Conservation (phyloP, 2,888 invertebrate genomes). For the Pelosia muscerda region DNA sequence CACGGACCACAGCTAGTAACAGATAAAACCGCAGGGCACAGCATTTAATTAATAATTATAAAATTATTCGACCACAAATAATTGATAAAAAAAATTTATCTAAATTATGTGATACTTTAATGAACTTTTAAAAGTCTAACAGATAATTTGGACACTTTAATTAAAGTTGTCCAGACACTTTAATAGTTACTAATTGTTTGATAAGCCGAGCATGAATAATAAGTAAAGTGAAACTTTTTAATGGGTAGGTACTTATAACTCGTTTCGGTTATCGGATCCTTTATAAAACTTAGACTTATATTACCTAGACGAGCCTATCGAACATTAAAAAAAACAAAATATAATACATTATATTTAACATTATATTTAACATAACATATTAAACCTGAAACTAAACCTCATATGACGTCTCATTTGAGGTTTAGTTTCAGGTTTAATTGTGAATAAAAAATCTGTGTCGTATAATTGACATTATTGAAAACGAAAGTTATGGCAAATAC, state of each 20-base stretch:
- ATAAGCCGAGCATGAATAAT: background rate
- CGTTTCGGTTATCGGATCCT: background rate
- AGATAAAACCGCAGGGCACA: too few relatives aligned
- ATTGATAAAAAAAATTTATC: background rate
- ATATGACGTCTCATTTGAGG: too few relatives aligned
- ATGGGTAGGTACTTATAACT: background rate
- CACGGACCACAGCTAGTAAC: too few relatives aligned
- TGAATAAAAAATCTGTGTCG: too few relatives aligned
- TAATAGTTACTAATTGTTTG: background rate
- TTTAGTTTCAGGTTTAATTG: too few relatives aligned
- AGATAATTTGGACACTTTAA: conserved; percentile 5
- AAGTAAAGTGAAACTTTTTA: background rate
- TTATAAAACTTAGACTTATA: background rate
- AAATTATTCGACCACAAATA: background rate
- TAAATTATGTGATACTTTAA: background rate
- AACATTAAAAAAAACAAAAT: too few relatives aligned
- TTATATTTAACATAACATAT: too few relatives aligned
- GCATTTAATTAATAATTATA: background rate
- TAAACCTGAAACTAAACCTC: too few relatives aligned
- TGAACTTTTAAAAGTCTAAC: background rate
- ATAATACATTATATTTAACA: too few relatives aligned
- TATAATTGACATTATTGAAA: too few relatives aligned
- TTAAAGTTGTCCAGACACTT: background rate
- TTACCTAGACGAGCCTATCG: too few relatives aligned
- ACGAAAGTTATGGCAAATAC: too few relatives aligned